phyloP scores from a whole-genome alignment of 2,888 invertebrate genomes.

The Hyposoter didymator region DNA sequence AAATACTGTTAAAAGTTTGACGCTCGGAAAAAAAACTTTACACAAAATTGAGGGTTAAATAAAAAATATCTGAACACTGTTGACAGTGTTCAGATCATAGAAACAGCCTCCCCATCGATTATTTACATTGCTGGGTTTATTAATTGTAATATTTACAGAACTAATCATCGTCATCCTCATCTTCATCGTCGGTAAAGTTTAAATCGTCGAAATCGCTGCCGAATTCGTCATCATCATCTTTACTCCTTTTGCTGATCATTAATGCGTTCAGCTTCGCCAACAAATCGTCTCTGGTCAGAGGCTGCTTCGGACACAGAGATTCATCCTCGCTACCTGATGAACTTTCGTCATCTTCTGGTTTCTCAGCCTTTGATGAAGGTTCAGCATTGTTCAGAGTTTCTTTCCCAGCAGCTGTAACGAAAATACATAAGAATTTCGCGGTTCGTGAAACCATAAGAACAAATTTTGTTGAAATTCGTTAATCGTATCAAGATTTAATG shows the following conservation, averaged over 20 bases:
- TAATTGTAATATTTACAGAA: constrained; percentile 57
- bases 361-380: constrained; percentile 25
- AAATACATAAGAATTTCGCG: neutral
- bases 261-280: constrained; percentile 73
- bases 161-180: constrained; percentile 56
- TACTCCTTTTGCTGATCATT: constrained; percentile 59
- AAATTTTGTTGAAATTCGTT: neutral
- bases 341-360: constrained; percentile 36
- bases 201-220: constrained; percentile 57
- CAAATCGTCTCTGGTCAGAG: constrained; percentile 72
- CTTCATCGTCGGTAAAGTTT: constrained; percentile 42
- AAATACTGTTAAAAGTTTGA: constrained; percentile 45
- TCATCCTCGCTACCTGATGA: constrained; percentile 55
- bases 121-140: constrained; percentile 56
- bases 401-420: constrained; percentile 49
- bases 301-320: constrained; percentile 16
- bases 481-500: too few relatives aligned
- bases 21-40: constrained; percentile 26
- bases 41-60: constrained; percentile 40
- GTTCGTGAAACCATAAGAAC: neutral
- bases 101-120: constrained; percentile 25
- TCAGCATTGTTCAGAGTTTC: constrained; percentile 39
- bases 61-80: constrained; percentile 60
- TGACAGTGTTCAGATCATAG: constrained; percentile 50
- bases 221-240: constrained; percentile 59